A percentile compares a stretch with the other conserved stretches of the same genome.
phyloP scores from a whole-genome alignment of 2,797 vertebrate species.

The Tragelaphus eurycerus region DNA sequence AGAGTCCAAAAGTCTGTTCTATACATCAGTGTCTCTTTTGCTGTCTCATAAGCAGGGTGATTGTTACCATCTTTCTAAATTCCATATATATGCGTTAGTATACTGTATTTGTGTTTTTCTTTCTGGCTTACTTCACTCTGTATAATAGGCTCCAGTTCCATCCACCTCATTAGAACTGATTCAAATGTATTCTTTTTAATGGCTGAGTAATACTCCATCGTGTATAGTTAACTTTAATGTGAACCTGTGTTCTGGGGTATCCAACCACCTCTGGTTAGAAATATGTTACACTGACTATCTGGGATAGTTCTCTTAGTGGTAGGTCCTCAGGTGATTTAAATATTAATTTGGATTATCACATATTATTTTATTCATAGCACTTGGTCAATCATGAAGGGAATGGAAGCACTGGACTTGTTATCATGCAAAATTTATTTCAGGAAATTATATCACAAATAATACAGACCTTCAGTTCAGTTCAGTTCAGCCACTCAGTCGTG shows the following conservation, averaged over 20 bases:
- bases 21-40: no score
- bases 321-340: neutral
- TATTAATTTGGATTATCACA: neutral
- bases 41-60: no score
- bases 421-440: neutral
- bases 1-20: no score
- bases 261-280: neutral
- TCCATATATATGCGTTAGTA: no score
- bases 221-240: neutral
- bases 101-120: no score
- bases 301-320: neutral
- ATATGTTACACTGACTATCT: neutral
- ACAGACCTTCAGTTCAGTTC: neutral
- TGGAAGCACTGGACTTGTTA: neutral
- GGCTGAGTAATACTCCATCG: no score
- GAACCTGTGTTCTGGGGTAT: neutral
- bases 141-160: no score
- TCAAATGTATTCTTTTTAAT: no score
- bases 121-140: no score
- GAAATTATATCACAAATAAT: neutral
- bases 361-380: neutral
- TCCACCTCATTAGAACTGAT: no score
- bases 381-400: neutral
- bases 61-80: no score
- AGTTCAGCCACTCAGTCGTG: fast-evolving